A percentile compares a stretch with the other conserved stretches of the same genome.
These are phyloP conservation scores for Lysandra coridon DNA, from an alignment of 2,888 invertebrate species.

Conservation along the genomic window DNA sequence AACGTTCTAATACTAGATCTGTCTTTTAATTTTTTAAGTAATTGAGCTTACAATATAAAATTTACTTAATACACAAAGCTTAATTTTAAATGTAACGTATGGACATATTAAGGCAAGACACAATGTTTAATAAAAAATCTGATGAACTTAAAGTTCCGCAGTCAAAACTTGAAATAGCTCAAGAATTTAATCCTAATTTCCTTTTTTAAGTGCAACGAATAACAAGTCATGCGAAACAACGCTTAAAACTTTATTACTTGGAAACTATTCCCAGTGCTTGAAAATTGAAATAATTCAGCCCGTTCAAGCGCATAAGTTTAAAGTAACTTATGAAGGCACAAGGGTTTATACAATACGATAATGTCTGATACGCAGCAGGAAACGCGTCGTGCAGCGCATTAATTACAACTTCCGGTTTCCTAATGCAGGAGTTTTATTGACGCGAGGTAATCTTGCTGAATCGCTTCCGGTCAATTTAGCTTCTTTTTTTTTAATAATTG, in stretches of 20 bases:
- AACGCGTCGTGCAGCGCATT: slow-evolving; percentile 62
- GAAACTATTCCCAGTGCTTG: slow-evolving; percentile 63
- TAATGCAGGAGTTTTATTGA: slow-evolving; percentile 41
- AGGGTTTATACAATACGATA: slow-evolving; percentile 51
- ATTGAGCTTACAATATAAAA: too few species aligned
- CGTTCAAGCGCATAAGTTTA: slow-evolving; percentile 57
- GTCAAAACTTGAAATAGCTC: slow-evolving; percentile 26
- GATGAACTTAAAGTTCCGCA: neutral
- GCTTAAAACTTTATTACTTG: slow-evolving; percentile 62
- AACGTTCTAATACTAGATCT: neutral
- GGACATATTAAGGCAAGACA: too few species aligned
- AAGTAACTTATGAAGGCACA: slow-evolving; percentile 55
- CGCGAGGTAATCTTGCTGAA: slow-evolving; percentile 15
- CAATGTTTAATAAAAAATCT: too few species aligned
- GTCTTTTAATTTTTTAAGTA: too few species aligned
- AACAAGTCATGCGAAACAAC: slow-evolving; percentile 60
- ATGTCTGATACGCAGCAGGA: slow-evolving; percentile 52
- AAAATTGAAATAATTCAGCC: slow-evolving; percentile 69
- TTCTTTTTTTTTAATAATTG: neutral
- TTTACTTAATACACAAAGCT: too few species aligned
- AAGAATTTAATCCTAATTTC: slow-evolving; percentile 42
- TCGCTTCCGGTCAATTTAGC: slow-evolving; percentile 2
- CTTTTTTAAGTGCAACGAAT: slow-evolving; percentile 48
- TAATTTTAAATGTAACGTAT: too few species aligned
- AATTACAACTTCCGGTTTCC: slow-evolving; percentile 61